Conservation (phyloP, 2,888 invertebrate species). For the Drosophila mettleri region DNA sequence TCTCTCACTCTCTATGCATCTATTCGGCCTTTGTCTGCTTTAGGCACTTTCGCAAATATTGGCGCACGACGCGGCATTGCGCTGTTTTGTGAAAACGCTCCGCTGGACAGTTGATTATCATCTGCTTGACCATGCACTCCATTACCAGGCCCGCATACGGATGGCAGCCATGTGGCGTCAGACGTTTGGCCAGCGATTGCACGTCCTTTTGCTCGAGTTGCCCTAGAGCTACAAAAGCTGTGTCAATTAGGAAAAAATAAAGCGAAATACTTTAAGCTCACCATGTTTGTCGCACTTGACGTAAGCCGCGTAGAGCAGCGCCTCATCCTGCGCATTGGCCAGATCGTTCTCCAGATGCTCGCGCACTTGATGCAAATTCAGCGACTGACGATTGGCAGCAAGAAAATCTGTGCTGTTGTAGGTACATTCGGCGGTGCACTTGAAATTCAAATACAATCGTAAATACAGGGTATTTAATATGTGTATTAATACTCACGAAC, state of each 20-base stretch:
- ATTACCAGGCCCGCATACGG: conserved; percentile 71
- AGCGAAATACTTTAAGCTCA: conserved; percentile 27
- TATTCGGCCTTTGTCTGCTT: conserved; percentile 41
- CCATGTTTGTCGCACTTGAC: conserved; percentile 72
- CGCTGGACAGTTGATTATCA: conserved; percentile 71
- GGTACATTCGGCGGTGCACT: conserved; percentile 76
- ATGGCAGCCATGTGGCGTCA: conserved; percentile 56
- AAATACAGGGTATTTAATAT: no score
- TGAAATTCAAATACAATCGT: neutral
- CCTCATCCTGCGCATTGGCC: conserved; percentile 47
- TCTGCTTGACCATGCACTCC: conserved; percentile 73
- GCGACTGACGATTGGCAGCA: conserved; percentile 51
- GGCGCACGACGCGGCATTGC: conserved; percentile 55
- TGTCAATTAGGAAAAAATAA: no score
- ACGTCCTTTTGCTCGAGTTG: conserved; percentile 51
- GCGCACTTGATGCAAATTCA: conserved; percentile 52
- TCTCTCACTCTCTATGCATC: conserved; percentile 3
- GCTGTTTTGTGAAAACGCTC: conserved; percentile 51
- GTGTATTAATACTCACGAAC: conserved; percentile 68
- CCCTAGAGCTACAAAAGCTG: conserved; percentile 41
- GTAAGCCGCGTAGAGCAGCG: conserved; percentile 60
- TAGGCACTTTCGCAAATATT: conserved; percentile 60
- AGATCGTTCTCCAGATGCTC: conserved; percentile 54
- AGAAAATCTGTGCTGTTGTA: conserved; percentile 67
- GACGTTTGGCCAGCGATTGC: conserved; percentile 42